phyloP scores from a whole-genome alignment of 2,113 vertebrate genomes.

The Dipodomys stephensi region DNA sequence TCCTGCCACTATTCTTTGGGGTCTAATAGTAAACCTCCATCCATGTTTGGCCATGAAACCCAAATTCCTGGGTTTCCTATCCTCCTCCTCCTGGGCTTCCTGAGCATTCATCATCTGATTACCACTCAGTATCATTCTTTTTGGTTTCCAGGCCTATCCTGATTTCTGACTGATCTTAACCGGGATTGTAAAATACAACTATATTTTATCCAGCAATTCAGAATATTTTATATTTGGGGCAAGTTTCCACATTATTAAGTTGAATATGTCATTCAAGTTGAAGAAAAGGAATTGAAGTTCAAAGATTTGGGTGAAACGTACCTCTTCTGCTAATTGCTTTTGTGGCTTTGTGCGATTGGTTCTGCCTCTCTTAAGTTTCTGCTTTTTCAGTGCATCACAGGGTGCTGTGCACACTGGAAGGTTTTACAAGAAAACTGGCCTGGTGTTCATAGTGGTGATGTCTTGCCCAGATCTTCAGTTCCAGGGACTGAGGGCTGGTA shows the following conservation, averaged over 20 bases:
- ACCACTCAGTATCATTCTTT: neutral
- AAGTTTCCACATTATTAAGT: conserved; percentile 30
- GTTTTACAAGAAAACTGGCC: neutral
- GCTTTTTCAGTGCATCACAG: neutral
- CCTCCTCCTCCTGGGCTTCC: neutral
- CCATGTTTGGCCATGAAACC: neutral
- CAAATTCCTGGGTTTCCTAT: neutral
- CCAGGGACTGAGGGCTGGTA: too few species aligned
- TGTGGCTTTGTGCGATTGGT: neutral
- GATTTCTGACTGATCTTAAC: neutral
- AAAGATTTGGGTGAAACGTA: neutral
- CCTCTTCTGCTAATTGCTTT: neutral
- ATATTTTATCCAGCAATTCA: conserved; percentile 9
- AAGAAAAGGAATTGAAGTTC: conserved; percentile 5
- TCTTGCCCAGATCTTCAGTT: neutral
- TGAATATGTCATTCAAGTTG: neutral
- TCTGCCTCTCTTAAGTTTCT: neutral
- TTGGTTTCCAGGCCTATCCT: neutral
- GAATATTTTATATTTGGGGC: conserved; percentile 6
- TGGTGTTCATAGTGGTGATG: neutral
- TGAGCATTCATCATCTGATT: neutral
- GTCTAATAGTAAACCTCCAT: neutral
- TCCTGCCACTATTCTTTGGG: neutral
- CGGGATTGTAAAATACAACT: conserved; percentile 47
- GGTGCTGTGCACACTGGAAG: too few species aligned